Base-by-base conservation (phyloP, 2,113 vertebrate species). In the Pycnonotus jocosus region DNA sequence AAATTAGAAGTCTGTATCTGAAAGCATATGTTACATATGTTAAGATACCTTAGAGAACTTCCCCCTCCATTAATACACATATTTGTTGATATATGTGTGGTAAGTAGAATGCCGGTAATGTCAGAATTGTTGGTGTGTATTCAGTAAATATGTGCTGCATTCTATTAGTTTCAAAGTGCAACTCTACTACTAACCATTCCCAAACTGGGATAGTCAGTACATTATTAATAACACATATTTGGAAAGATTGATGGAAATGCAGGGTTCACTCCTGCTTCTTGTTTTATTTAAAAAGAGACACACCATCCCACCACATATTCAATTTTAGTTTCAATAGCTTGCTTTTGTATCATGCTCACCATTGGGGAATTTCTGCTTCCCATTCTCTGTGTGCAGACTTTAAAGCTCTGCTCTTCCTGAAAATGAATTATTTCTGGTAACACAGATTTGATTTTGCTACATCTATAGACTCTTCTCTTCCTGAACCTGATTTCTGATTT, bases 241-340 rank as follows among this genome's bases (percentile, higher is more conserved):
- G 1, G 58, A 72, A 86, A 79, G 30, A 42, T n/a, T 90, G 45
- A 31, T 21, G 24, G 40, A 20, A 56, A 66, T 4, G 4, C 18
- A 82, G 84, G 10, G 15, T 13, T 90, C 51, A 81, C 64, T 81
- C 24, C 27, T 69, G 54, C 64, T 94, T 90, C 38, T 70, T 74
- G 33, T 51, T 90, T 91, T 42, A 74, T 74, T 88, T 71, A 15
- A 66, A 86, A 66, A 95, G 61, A 85, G n/a, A 65, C 23, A 76
- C 18, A 12, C 27, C 54, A 94, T 69, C 84, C 82, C 62, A 83
- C 33, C 21, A 40, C 6, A 0, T 28, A 40, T 27, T 91, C 92
- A 81, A 91, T 86, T 95, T 88, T 71, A 92, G 85, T 92, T 88
- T 94, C 60, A 74, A 70, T 86, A 70, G 60, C 81, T 90, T 83